These are phyloP conservation scores for Drosophila kohkoa DNA, from an alignment of 1,140 invertebrate genomes.

Conservation along the genomic window DNA sequence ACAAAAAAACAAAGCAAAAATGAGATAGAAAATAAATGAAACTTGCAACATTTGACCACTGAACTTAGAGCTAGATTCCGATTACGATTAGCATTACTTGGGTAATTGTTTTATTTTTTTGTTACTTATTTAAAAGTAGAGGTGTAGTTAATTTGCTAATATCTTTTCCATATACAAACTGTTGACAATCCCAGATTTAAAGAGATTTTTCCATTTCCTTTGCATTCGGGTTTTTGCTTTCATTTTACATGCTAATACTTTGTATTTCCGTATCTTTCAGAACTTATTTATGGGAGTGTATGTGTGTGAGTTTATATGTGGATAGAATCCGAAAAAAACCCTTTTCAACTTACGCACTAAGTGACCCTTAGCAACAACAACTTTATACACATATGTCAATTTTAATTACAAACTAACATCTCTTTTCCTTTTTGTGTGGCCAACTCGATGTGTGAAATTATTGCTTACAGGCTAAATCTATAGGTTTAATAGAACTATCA, in stretches of 20 bases:
- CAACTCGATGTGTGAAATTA: slow-evolving; percentile 56
- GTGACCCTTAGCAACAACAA: slow-evolving; percentile 72
- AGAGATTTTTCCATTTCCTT: slow-evolving; percentile 19
- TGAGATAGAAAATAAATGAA: slow-evolving; percentile 37
- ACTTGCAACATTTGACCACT: slow-evolving; percentile 31
- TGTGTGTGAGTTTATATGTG: slow-evolving; percentile 8
- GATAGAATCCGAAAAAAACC: slow-evolving; percentile 25
- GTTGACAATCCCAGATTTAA: slow-evolving; percentile 21
- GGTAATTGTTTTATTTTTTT: slow-evolving; percentile 16
- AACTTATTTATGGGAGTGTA: slow-evolving; percentile 4
- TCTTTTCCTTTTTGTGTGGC: slow-evolving; percentile 13
- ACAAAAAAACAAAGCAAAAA: slow-evolving; percentile 58
- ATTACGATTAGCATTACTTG: slow-evolving; percentile 18
- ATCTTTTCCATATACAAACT: slow-evolving; percentile 26
- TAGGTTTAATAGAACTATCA: slow-evolving; percentile 43
- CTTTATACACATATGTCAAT: slow-evolving; percentile 72
- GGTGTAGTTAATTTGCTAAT: slow-evolving; percentile 24
- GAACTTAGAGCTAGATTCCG: slow-evolving; percentile 39
- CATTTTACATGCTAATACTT: slow-evolving; percentile 77
- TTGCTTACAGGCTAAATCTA: slow-evolving; percentile 54
- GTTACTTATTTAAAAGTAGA: background rate
- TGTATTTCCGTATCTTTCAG: slow-evolving; percentile 70
- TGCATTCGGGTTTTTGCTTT: slow-evolving; percentile 26
- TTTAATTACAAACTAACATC: slow-evolving; percentile 38
- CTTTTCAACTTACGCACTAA: slow-evolving; percentile 55